A percentile compares a stretch with the other conserved stretches of the same genome.
Conservation (phyloP, 1,140 invertebrate species). For the Leptonema lineaticorne region DNA sequence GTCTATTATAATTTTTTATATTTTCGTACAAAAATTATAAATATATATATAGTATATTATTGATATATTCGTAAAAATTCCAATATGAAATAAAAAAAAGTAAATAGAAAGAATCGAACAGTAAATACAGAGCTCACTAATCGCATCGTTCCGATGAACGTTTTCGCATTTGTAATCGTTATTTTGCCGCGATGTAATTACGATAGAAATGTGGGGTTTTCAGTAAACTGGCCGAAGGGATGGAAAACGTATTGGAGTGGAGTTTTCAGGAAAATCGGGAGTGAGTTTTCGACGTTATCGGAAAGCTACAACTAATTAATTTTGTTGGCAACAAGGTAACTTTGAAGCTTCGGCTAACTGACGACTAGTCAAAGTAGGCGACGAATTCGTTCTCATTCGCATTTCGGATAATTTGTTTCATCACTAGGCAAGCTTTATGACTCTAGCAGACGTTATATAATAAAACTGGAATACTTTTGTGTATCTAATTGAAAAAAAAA, state of each 20-base stretch:
- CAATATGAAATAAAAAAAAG: no score
- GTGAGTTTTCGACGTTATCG: slow-evolving; percentile 12
- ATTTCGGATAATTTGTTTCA: slow-evolving; percentile 10
- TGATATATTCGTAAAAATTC: no score
- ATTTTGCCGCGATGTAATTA: slow-evolving; percentile 15
- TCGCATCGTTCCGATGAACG: not conserved
- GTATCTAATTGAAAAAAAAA: no score
- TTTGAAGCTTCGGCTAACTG: not conserved
- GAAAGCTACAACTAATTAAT: slow-evolving; percentile 18
- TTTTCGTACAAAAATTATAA: no score
- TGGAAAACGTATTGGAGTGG: no score
- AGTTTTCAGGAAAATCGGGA: no score
- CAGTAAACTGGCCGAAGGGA: no score
- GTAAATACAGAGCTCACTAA: not conserved
- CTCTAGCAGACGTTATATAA: no score
- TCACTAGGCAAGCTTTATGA: not conserved
- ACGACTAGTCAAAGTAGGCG: not conserved
- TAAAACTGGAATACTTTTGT: no score
- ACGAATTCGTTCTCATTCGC: not conserved
- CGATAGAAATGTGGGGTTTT: no score
- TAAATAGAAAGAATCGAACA: not conserved
- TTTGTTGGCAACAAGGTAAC: slow-evolving; percentile 14
- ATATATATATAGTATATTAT: no score
- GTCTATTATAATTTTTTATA: no score
- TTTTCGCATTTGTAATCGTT: slow-evolving; percentile 3